Percentiles rank a stretch among this genome's conserved stretches.
Conservation (phyloP, 64 coral and sea anemone genomes). For the Pocillopora verrucosa region DNA sequence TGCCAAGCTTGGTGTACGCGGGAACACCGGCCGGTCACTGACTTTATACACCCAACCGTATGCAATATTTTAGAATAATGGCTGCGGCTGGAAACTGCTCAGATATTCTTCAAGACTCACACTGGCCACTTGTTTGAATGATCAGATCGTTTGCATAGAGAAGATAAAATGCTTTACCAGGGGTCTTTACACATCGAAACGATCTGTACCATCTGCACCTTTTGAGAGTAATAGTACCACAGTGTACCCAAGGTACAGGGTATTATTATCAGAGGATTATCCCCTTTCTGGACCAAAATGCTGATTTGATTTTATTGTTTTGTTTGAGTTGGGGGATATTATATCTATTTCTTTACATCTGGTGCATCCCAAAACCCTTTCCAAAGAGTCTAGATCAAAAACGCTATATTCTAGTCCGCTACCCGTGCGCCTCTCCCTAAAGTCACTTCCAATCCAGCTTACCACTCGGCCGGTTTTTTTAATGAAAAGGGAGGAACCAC, state of each 20-base stretch:
- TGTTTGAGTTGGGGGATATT: neutral
- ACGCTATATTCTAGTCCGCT: neutral
- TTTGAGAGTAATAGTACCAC: neutral
- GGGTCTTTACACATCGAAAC: neutral
- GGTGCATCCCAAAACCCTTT: constrained; percentile 18
- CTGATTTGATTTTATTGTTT: constrained; percentile 21
- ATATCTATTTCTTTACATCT: constrained; percentile 25
- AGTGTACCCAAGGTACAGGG: constrained; percentile 6
- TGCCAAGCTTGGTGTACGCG: neutral
- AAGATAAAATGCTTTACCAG: constrained; percentile 3
- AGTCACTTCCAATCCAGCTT: constrained; percentile 19
- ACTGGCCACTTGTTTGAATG: constrained; percentile 19
- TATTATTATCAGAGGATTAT: constrained; percentile 2
- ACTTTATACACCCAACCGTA: no score
- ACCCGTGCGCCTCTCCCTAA: neutral
- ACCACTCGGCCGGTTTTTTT: neutral
- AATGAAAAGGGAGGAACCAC: constrained; percentile 23
- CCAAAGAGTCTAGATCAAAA: constrained; percentile 1
- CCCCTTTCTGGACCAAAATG: constrained; percentile 6
- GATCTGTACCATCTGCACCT: no score
- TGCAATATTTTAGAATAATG: no score
- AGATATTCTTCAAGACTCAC: constrained; percentile 10
- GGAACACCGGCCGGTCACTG: neutral
- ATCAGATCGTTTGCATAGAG: constrained; percentile 14
- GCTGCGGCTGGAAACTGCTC: no score